These are phyloP conservation scores for Zelostemma sp. DNA, from an alignment of 1,140 invertebrate genomes.

Conservation along the genomic window DNA sequence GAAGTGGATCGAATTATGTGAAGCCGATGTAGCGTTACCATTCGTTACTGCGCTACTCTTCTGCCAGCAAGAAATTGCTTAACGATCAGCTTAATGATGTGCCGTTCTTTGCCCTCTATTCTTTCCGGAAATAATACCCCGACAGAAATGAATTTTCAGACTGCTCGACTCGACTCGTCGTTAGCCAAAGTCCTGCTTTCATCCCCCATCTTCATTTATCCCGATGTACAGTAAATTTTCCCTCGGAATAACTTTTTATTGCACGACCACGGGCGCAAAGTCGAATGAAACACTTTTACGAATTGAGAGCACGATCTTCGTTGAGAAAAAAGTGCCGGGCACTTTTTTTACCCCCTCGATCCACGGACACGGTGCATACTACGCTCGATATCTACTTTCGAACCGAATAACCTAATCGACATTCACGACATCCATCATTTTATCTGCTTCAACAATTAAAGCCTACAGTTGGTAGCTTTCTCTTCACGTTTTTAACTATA, in stretches of 20 bases:
- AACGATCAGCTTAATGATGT: conserved; percentile 50
- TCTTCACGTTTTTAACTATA: background rate
- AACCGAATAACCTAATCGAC: background rate
- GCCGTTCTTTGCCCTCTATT: conserved; percentile 45
- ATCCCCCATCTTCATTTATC: conserved; percentile 21
- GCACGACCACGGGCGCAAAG: conserved; percentile 17
- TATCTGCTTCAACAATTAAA: background rate
- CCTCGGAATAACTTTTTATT: conserved; percentile 33
- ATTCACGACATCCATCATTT: background rate
- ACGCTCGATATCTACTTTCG: conserved; percentile 35
- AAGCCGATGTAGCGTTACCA: conserved; percentile 24
- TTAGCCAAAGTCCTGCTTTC: conserved; percentile 24
- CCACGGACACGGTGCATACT: no score
- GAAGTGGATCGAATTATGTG: conserved; percentile 38
- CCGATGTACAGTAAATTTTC: conserved; percentile 12
- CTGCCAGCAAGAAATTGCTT: conserved; percentile 46
- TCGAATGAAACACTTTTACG: conserved; percentile 43
- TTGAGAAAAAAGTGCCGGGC: conserved; percentile 9
- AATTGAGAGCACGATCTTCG: conserved; percentile 35
- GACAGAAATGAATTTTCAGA: conserved; percentile 45
- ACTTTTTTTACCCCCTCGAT: conserved; percentile 19
- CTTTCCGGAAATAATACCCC: conserved; percentile 46
- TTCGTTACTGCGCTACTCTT: conserved; percentile 20
- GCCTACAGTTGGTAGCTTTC: background rate
- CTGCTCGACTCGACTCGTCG: conserved; percentile 29